Evolutionary conservation across 2,113 vertebrate species (phyloP).

Genomic region (Colinus virginianus): DNA sequence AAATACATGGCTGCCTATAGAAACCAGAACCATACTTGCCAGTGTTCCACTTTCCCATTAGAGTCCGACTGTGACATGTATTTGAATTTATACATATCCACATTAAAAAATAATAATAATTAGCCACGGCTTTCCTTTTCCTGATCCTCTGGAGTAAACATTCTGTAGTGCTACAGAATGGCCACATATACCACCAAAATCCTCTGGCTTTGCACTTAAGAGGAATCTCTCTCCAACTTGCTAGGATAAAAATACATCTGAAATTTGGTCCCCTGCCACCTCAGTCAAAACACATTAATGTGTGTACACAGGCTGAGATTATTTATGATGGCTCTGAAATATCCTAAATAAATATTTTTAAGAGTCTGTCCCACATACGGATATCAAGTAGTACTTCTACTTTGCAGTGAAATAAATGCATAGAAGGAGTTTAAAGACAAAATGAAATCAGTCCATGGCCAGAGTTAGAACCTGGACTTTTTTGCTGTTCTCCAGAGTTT

Average conservation of each 20-base stretch:
- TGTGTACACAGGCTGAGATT: not conserved
- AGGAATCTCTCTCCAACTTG: not conserved
- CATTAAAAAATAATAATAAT: not conserved
- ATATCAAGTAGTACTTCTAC: not conserved
- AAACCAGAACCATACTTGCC: slow-evolving; percentile 57
- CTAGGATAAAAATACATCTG: not conserved
- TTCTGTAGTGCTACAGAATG: not conserved
- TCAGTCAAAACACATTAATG: not conserved
- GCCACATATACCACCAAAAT: not conserved
- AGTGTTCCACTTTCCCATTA: slow-evolving; percentile 14
- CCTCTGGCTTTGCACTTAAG: not conserved
- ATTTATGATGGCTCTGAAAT: not conserved
- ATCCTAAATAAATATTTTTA: not conserved
- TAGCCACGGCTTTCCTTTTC: not conserved
- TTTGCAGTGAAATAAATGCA: not conserved
- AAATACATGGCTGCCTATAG: slow-evolving; percentile 50
- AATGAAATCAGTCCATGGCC: not conserved
- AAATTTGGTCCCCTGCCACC: fast-evolving
- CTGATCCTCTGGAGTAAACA: not conserved
- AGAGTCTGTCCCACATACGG: not conserved
- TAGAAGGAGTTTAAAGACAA: not conserved
- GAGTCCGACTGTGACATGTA: not conserved
- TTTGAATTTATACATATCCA: not conserved
- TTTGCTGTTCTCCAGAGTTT: not conserved
- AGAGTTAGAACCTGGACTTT: not conserved